A percentile compares a stretch with the other conserved stretches of the same genome.
Conservation (phyloP, 64 coral and sea anemone species). For the Montipora sp. region DNA sequence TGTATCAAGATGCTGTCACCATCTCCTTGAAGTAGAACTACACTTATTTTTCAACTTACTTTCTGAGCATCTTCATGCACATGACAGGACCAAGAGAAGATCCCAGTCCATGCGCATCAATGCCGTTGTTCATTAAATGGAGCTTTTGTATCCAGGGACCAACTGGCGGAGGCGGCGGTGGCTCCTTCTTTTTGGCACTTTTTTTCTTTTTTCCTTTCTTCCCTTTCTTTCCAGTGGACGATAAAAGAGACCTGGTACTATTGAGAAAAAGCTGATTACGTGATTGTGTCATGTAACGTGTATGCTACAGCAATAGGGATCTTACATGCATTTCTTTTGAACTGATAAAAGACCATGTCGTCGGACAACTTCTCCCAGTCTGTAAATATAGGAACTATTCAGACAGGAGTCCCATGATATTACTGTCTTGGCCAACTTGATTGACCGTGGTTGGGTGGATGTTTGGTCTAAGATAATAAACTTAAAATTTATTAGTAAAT, state of each 20-base stretch:
- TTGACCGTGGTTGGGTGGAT: too few species aligned
- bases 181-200: constrained; percentile 89
- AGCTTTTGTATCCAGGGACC: constrained; percentile 98
- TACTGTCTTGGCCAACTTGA: too few species aligned
- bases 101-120: constrained; percentile 84
- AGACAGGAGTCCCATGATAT: too few species aligned
- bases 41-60: constrained; percentile 56
- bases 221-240: constrained; percentile 76
- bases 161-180: constrained; percentile 86
- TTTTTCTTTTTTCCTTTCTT: constrained; percentile 92
- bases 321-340: too few species aligned
- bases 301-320: too few species aligned
- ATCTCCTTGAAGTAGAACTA: not conserved
- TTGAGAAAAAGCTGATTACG: not conserved
- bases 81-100: constrained; percentile 90
- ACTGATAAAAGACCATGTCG: too few species aligned
- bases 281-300: not conserved
- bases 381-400: too few species aligned
- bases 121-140: constrained; percentile 92
- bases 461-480: too few species aligned
- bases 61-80: constrained; percentile 99
- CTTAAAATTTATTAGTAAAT: too few species aligned
- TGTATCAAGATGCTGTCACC: too few species aligned
- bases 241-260: constrained; percentile 71
- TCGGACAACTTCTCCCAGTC: too few species aligned